phyloP scores from a whole-genome alignment of 2,113 vertebrate species.

The Ceyx margarethae region DNA sequence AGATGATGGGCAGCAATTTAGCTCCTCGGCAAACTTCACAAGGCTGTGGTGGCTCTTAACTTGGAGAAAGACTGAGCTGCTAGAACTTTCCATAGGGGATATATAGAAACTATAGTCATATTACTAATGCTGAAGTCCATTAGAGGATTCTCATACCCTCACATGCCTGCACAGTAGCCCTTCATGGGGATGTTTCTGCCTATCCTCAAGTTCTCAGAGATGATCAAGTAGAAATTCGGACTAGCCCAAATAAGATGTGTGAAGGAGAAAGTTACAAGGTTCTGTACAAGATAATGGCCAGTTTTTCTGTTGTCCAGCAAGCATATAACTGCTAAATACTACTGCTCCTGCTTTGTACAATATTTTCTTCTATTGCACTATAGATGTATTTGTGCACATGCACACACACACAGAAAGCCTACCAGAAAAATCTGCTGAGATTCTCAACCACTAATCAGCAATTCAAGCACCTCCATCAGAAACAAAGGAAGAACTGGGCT shows the following conservation, averaged over 20 bases:
- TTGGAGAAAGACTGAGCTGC: not conserved
- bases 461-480: not conserved
- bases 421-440: not conserved
- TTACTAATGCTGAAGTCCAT: not conserved
- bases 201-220: not conserved
- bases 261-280: not conserved
- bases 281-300: not conserved
- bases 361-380: not conserved
- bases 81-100: not conserved
- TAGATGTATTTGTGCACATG: not conserved
- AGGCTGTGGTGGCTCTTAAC: not conserved
- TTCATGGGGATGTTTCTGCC: not conserved
- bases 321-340: not conserved
- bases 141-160: not conserved
- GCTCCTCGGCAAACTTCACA: not conserved
- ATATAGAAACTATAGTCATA: rapidly evolving
- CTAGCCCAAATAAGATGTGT: not conserved
- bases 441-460: not conserved
- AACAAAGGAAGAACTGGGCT: not conserved
- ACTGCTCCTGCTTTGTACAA: not conserved
- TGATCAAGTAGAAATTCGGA: not conserved
- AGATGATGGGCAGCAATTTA: not conserved
- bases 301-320: not conserved
- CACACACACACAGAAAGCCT: not conserved
- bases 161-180: not conserved